These are phyloP conservation scores for Scaptomyza montana DNA, from an alignment of 1,140 invertebrate genomes.

Conservation along the genomic window DNA sequence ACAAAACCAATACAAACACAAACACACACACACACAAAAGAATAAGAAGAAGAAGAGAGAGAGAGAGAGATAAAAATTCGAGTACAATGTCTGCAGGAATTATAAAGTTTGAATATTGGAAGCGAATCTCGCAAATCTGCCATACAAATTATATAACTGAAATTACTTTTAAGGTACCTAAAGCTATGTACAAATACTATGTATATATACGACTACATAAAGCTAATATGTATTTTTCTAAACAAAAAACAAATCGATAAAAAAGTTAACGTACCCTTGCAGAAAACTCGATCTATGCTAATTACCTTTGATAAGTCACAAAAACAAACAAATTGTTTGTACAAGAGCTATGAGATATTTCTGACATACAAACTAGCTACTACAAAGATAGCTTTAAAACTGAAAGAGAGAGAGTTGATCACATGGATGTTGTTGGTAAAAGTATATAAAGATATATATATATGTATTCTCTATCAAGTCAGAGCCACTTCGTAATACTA, in stretches of 20 bases:
- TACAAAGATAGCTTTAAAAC: too few species aligned
- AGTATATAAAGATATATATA: too few species aligned
- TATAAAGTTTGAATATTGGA: slow-evolving; percentile 43
- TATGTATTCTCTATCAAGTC: too few species aligned
- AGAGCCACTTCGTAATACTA: too few species aligned
- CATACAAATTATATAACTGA: slow-evolving; percentile 36
- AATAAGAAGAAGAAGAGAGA: background rate
- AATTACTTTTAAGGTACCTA: slow-evolving; percentile 4
- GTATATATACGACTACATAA: background rate
- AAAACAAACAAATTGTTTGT: too few species aligned
- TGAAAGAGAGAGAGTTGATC: too few species aligned
- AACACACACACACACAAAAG: background rate
- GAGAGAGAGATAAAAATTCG: too few species aligned
- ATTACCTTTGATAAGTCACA: too few species aligned
- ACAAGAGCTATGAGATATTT: too few species aligned
- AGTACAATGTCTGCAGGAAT: slow-evolving; percentile 55
- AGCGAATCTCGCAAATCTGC: slow-evolving; percentile 68
- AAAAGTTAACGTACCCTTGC: background rate
- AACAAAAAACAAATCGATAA: background rate
- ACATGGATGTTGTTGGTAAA: too few species aligned
- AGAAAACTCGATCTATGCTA: background rate
- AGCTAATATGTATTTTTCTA: slow-evolving; percentile 23
- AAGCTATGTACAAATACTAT: background rate
- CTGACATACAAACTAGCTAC: too few species aligned
- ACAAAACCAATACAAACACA: slow-evolving; percentile 56